A percentile compares a stretch with the other conserved stretches of the same genome.
These are phyloP conservation scores for Drosophila borborema DNA, from an alignment of 2,888 invertebrate genomes.

Conservation along the genomic window DNA sequence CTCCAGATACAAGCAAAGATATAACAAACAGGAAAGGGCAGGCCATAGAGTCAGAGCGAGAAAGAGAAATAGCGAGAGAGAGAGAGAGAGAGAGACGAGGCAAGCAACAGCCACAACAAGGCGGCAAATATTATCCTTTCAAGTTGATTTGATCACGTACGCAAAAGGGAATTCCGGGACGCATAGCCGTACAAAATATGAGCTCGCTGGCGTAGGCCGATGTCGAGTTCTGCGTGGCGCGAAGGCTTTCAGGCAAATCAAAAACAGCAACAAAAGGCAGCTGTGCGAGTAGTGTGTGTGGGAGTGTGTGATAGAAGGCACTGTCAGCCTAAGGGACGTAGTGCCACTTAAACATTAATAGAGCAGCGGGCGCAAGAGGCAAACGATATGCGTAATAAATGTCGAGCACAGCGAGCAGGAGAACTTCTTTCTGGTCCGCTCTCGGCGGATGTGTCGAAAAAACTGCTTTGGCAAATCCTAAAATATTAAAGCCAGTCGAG, in stretches of 20 bases:
- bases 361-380: slow-evolving; percentile 54
- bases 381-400: slow-evolving; percentile 81
- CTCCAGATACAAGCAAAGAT: slow-evolving; percentile 16
- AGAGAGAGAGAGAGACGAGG: slow-evolving; percentile 6
- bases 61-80: neutral
- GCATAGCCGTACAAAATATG: slow-evolving; percentile 76
- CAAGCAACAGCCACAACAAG: slow-evolving; percentile 57
- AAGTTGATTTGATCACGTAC: slow-evolving; percentile 86
- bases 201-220: slow-evolving; percentile 61
- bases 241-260: slow-evolving; percentile 81
- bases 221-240: slow-evolving; percentile 41
- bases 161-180: slow-evolving; percentile 81
- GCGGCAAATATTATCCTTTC: slow-evolving; percentile 84
- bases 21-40: slow-evolving; percentile 12
- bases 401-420: slow-evolving; percentile 56
- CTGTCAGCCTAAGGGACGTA: slow-evolving; percentile 75
- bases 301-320: slow-evolving; percentile 19
- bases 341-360: slow-evolving; percentile 83
- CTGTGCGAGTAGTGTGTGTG: slow-evolving; percentile 39
- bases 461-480: slow-evolving; percentile 66
- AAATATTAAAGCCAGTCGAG: slow-evolving; percentile 74
- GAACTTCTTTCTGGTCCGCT: slow-evolving; percentile 9
- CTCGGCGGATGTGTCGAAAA: slow-evolving; percentile 49
- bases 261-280: slow-evolving; percentile 75
- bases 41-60: neutral